Percentiles rank a stretch among this genome's conserved stretches.
These are phyloP conservation scores for Esox masquinongy DNA, from an alignment of 2,797 vertebrate species.

Conservation along the genomic window DNA sequence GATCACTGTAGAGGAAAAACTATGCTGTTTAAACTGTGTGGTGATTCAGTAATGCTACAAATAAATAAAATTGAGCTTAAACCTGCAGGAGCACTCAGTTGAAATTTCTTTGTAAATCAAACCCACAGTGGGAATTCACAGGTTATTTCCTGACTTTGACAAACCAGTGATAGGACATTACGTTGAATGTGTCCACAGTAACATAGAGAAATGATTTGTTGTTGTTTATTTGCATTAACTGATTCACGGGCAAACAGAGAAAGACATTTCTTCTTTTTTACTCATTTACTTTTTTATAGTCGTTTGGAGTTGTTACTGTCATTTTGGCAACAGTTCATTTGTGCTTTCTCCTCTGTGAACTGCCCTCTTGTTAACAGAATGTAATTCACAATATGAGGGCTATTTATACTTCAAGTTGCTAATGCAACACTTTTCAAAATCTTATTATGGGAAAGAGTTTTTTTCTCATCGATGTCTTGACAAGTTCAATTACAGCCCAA, in stretches of 20 bases:
- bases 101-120: not conserved
- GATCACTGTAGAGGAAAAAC: not conserved
- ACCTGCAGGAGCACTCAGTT: not conserved
- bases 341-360: not conserved
- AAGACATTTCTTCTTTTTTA: not conserved
- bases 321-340: not conserved
- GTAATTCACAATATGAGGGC: constrained; percentile 6
- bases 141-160: not conserved
- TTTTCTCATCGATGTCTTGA: constrained; percentile 16
- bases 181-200: not conserved
- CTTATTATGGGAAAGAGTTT: constrained; percentile 2
- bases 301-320: not conserved
- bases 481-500: constrained; percentile 6
- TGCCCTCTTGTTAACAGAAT: not conserved
- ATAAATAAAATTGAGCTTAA: not conserved
- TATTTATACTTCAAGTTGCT: constrained; percentile 15
- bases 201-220: not conserved
- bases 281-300: not conserved
- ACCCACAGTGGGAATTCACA: not conserved
- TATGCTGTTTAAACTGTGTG: not conserved
- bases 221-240: not conserved
- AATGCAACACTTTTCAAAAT: constrained; percentile 22
- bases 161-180: not conserved
- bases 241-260: not conserved
- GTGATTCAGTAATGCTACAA: not conserved